Base-by-base conservation (phyloP, 2,797 vertebrate species). In the Xiphorhynchus erythropygius region DNA sequence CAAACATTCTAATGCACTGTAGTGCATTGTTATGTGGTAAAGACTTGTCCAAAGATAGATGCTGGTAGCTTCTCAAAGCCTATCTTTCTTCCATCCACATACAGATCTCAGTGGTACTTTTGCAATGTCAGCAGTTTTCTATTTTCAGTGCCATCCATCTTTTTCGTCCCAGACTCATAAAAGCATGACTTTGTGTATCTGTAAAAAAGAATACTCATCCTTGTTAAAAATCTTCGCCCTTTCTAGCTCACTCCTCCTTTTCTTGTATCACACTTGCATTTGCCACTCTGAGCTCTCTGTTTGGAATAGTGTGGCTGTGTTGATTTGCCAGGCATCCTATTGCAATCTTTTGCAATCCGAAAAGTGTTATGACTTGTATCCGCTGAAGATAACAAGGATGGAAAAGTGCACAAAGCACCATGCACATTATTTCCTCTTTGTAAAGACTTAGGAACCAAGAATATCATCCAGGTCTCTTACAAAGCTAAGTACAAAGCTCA, bases 1-100 rank as follows among this genome's bases (percentile, higher is more conserved):
- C 1, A 50, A 30, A 84, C 44, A 76, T 22, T 33, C 19, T 37
- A 59, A 23, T 42, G 46, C 0, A 0, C 39, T 2, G 0, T 33
- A 46, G 35, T 67, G 33, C 0, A 2, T 32, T 69, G 6, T 52
- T 82, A 12, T n/a, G 4, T 53, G 30, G 17, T 62, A n/a, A 84
- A 65, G 19, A n/a, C 30, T 63, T 90, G 6, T 71, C 41, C 59
- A 73, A 89, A 71, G 46, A 37, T 24, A 50, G 24, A 64, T 68
- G 22, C 33, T 71, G 53, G 18, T 60, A 87, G 35, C 27, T 71
- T 39, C 68, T 63, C 19, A 63, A 67, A 87, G 17, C 21, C 32
- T 42, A 0, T 41, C 25, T 76, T 81, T 5, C 25, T 87, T 74
- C 32, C 28, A 42, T 57, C 28, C 10, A 15, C 32, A 24, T 47